Conservation (phyloP, 2,113 vertebrate species). For the Stomatorhinus ivindoensis region DNA sequence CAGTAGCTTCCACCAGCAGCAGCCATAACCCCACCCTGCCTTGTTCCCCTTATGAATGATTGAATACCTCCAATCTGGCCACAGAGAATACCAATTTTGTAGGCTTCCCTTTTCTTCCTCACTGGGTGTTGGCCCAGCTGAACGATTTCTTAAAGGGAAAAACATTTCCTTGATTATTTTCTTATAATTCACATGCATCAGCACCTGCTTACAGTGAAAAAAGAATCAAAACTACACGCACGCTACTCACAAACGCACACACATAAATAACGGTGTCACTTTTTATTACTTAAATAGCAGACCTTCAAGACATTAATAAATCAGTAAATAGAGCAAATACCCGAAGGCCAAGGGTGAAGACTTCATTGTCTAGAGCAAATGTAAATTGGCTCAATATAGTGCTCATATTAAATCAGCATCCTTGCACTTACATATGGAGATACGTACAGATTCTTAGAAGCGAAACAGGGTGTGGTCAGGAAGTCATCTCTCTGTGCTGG, state of each 20-base stretch:
- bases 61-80: slow-evolving; percentile 42
- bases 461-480: neutral
- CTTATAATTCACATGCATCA: neutral
- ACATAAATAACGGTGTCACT: neutral
- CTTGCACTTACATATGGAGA: neutral
- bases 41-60: slow-evolving; percentile 44
- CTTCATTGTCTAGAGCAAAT: neutral
- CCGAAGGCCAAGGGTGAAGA: neutral
- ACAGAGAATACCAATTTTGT: slow-evolving; percentile 20
- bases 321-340: neutral
- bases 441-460: neutral
- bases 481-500: neutral
- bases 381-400: neutral
- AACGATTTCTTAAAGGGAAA: slow-evolving; percentile 17
- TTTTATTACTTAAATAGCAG: neutral
- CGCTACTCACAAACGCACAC: too few relatives aligned
- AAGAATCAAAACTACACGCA: neutral
- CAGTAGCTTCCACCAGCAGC: slow-evolving; percentile 35
- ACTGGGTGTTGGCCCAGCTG: slow-evolving; percentile 14
- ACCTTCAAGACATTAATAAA: neutral
- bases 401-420: neutral
- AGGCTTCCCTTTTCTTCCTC: slow-evolving; percentile 3
- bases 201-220: neutral
- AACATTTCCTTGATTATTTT: neutral
- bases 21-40: slow-evolving; percentile 56